Evolutionary conservation across 2,113 vertebrate genomes (phyloP).

Genomic region (Hippocampus mohnikei): DNA sequence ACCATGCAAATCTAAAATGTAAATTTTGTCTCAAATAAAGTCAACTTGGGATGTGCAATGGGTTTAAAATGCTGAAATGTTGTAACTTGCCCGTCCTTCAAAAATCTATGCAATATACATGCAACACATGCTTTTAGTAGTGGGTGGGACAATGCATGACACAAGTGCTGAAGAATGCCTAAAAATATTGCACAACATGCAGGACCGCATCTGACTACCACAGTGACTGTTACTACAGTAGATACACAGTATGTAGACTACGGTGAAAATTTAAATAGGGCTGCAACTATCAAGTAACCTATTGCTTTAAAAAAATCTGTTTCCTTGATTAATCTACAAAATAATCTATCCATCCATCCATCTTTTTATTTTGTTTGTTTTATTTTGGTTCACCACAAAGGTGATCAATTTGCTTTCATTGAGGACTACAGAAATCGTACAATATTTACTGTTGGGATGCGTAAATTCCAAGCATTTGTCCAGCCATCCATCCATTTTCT

Average conservation of each 20-base stretch:
- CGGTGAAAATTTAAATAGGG: no score
- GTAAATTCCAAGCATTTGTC: no score
- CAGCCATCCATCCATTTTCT: no score
- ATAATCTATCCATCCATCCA: no score
- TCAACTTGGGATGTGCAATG: not conserved
- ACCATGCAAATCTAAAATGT: not conserved
- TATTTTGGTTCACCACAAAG: no score
- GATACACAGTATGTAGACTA: not conserved
- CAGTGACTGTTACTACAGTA: not conserved
- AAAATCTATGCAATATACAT: not conserved
- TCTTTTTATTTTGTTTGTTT: no score
- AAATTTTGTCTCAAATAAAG: not conserved
- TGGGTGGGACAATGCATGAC: constrained; percentile 41
- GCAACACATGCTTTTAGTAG: not conserved
- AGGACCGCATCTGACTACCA: constrained; percentile 20
- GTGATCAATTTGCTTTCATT: no score
- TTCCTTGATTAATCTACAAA: no score
- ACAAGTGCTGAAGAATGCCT: constrained; percentile 50
- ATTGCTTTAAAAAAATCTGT: no score
- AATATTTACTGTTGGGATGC: no score
- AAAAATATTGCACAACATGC: constrained; percentile 28
- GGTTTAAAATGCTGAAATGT: not conserved
- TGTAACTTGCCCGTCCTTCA: not conserved
- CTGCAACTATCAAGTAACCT: no score
- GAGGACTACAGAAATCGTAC: no score